These are phyloP conservation scores for Liolophura sinensis DNA, from an alignment of 1,140 invertebrate genomes.

Conservation along the genomic window DNA sequence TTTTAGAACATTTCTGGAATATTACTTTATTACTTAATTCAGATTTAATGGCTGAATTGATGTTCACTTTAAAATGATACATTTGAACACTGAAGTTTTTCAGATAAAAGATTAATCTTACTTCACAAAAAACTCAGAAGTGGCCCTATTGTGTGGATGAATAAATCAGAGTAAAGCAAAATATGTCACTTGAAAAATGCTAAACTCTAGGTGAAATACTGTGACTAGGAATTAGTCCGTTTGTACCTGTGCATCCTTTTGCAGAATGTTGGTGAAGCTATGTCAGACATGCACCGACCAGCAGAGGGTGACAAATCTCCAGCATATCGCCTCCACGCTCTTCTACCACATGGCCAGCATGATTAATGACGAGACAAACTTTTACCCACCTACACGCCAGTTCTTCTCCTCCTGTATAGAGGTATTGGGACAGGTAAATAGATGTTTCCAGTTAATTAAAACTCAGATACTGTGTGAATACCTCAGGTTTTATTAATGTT, in stretches of 20 bases:
- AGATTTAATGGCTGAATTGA: too few relatives aligned
- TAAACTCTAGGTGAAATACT: too few relatives aligned
- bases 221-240: not conserved
- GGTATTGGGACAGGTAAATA: constrained; percentile 68
- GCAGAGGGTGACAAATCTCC: constrained; percentile 36
- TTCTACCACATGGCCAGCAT: constrained; percentile 74
- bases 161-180: too few relatives aligned
- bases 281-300: constrained; percentile 31
- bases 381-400: constrained; percentile 75
- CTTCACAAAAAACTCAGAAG: too few relatives aligned
- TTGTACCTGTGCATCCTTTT: constrained; percentile 8
- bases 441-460: constrained; percentile 13
- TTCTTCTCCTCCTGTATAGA: constrained; percentile 73
- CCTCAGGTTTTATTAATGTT: not conserved
- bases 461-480: not conserved
- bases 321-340: constrained; percentile 68
- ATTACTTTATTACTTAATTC: too few relatives aligned
- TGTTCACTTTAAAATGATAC: too few relatives aligned
- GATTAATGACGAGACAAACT: constrained; percentile 69
- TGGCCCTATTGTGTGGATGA: too few relatives aligned
- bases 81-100: too few relatives aligned
- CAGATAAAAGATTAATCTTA: too few relatives aligned
- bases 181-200: too few relatives aligned
- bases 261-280: constrained; percentile 44
- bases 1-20: too few relatives aligned